Conservation (phyloP, 1,140 invertebrate genomes). For the Diprion similis region DNA sequence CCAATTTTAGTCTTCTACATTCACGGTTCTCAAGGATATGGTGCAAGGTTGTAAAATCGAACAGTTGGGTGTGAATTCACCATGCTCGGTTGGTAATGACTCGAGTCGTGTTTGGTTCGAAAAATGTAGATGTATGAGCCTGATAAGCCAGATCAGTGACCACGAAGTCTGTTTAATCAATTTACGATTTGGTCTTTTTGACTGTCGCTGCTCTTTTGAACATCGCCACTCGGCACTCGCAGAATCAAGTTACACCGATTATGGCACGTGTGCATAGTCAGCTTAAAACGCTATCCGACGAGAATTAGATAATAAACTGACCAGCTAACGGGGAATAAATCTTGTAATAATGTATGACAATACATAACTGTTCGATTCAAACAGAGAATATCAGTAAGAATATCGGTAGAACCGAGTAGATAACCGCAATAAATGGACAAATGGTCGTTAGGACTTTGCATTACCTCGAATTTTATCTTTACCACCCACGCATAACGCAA, state of each 20-base stretch:
- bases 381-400: no score
- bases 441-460: no score
- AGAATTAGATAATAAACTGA: neutral
- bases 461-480: no score
- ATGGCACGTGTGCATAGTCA: neutral
- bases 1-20: neutral
- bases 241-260: neutral
- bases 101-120: neutral
- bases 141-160: neutral
- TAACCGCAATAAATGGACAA: no score
- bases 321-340: neutral
- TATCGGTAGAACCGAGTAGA: no score
- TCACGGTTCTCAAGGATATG: neutral
- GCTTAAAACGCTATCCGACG: neutral
- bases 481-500: no score
- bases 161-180: neutral
- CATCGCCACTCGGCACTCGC: neutral
- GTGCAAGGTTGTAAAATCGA: neutral
- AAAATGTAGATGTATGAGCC: neutral
- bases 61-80: neutral
- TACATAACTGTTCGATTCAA: no score
- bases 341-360: no score
- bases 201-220: neutral
- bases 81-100: neutral
- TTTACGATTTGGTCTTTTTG: neutral